Evolutionary conservation across 2,888 invertebrate species (phyloP), one percentile per base, ranked within the genome.

Genomic region (Helicoverpa assulta): DNA sequence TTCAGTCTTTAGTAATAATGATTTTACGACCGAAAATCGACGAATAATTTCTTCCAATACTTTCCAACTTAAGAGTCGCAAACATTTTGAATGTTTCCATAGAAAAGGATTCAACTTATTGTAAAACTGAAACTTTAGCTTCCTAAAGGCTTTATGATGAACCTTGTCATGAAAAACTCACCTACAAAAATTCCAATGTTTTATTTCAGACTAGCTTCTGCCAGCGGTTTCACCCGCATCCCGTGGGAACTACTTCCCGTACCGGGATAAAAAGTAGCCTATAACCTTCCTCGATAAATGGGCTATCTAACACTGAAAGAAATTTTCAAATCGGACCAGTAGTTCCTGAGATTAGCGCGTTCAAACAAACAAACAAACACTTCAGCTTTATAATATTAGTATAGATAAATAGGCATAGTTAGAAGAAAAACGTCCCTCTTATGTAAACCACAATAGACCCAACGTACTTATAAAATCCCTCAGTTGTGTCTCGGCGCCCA

Each of bases 91-190:
- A 40, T 14, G 68, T 59, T 55, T 58, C 37, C 40, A 61, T 8
- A 37, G 61, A 62, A 73, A 73, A 64, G 55, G 57, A 52, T 67
- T 63, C 52, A 53, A 70, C 61, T 74, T 61, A 78, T 70, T 78
- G 67, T 61, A 67, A 74, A 29, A 60, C 37, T 57, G 8, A 26
- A 64, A 73, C 60, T 77, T 66, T 60, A 55, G 8, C 58, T 58
- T 52, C 53, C 70, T 56, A 16, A 50, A 18, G 58, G 29, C 65
- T 70, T 70, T 56, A 52, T 54, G 61, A 61, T 64, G 53, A 33
- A 26, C 12, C 29, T 12, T 53, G 12, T 21, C 16, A 50, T 12
- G 51, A 54, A 67, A 29, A 14, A 26, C 2, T 26, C 26, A 26
- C 26, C 26, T 26, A 26, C 26, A 26, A 26, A 26, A 26, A 26